Base-by-base conservation (phyloP, 2,797 vertebrate species). In the Galagoides demidoff region DNA sequence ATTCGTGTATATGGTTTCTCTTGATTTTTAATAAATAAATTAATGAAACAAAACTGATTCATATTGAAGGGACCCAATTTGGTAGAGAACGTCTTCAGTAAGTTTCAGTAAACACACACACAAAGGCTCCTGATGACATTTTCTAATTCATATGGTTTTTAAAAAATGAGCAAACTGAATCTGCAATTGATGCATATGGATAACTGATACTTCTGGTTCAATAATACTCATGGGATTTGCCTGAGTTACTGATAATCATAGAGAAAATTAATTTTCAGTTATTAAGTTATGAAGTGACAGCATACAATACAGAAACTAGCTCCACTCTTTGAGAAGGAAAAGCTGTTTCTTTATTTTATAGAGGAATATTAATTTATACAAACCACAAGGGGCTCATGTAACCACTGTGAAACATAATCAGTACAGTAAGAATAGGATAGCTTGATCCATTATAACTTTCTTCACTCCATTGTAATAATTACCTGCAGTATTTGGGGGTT, bases 311-410 rank as follows among this genome's bases (percentile, higher is more conserved):
- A 70, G 61, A 88, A 85, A 76, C 45, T 57, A 74, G 70, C 34
- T 85, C 20, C 11, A 34, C 0, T 59, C 19, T 49, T 49, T 66
- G n/a, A 92, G 37, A 81, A 94, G n/a, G 34, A 7, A 2, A 89
- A 4, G 10, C 19, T 90, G 8, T 23, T 94, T 23, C 31, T 82
- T 88, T 23, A 27, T 82, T 88, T 95, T 66, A 66, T 82, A 9
- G 63, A 90, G 11, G 39, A 27, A 73, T 85, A 29, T 95, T 81
- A 96, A 92, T 82, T 90, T 89, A 94, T 77, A 68, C 11, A 92
- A 23, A 88, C n/a, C 82, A 88, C 73, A 90, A 89, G 29, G 16
- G 39, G 55, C 34, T 19, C n/a, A 25, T 68, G 31, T 77, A 71
- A 91, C 74, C 59, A 89, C 37, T 52, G 57, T 90, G 89, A 94